Evolutionary conservation across 2,888 invertebrate species (phyloP), one percentile per base, ranked within the genome.

Genomic region (Drosophila hawaiiensis): DNA sequence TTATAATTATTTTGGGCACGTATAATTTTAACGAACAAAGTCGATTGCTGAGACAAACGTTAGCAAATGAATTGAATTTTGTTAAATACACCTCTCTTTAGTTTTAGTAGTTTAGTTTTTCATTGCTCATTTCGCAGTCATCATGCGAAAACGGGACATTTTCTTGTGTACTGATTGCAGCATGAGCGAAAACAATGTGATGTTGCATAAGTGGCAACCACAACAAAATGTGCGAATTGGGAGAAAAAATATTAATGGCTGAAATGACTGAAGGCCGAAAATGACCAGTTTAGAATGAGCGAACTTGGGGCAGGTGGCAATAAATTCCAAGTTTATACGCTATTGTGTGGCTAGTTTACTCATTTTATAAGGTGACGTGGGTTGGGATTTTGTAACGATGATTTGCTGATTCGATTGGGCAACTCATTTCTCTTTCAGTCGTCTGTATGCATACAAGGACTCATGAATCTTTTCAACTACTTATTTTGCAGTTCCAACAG

Each of bases 401-500:
- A 79, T 66, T 69, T 37, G 60, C 50, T 52, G 74, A 69, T 66
- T 66, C 31, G 63, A 25, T 54, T 37, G 35, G 7, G 10, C 31
- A 14, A 35, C 33, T 55, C 37, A 60, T 28, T 50, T 3, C 50
- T 16, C 25, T 35, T 47, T 35, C 47, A 22, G 22, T 39, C 19
- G 19, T 19, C 6, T 43, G 29, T 35, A 16, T 28, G 43, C 52
- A 28, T 37, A 52, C 16, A 31, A 19, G 1, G 12, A 39, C 67
- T 68, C 43, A 66, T 35, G 28, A 73, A 54, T 35, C 19, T 35
- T 59, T 53, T 62, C 61, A 68, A 50, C 63, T 58, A 50, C 41
- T 76, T 53, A 39, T 54, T 49, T 89, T 83, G 66, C 95, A 97
- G 97, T 96, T 93, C 97, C 97, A 79, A 96, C 96, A 91, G 96